Base-by-base conservation (phyloP, 1,140 invertebrate genomes). In the Galleria mellonella region DNA sequence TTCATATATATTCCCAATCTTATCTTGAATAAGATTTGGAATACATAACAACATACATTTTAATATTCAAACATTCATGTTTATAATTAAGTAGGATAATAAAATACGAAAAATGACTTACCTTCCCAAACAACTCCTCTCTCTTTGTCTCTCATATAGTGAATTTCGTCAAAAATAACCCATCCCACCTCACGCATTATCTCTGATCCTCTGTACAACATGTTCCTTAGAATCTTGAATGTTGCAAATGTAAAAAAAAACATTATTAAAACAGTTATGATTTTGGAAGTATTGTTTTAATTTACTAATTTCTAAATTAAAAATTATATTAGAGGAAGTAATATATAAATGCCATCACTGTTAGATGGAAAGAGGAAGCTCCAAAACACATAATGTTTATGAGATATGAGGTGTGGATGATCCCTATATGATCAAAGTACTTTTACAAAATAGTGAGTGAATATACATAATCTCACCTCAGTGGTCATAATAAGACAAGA, bases 121-220 rank as follows among this genome's bases (percentile, higher is more conserved):
- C 86, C 84, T 84, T 87, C 98, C 98, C 98, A 99, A 2, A 98
- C 98, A 12, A 99, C 98, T 35, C 98, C 98, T 84, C 98, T 89
- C 83, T 99, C 97, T 88, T 98, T 99, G 69, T 99, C 97, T 75
- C 98, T 77, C 98, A 99, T 99, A 76, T 99, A 99, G 88, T 99
- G 98, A 72, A 99, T 99, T 89, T 99, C 98, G 85, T 99, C 98
- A 88, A 99, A 99, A 40, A 99, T 90, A 7, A 99, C 98, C 98
- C 98, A 99, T 36, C 97, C 98, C 3, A 99, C 97, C 91, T 99
- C 98, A 57, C 97, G 89, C 93, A 98, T 99, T 7, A 97, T 89
- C 88, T 99, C 98, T 30, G 97, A 99, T 43, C 98, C 98, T 76
- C 98, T 89, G 71, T 99, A 99, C 12, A 99, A 87, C 98, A 99